Evolutionary conservation across 2,888 invertebrate species (phyloP).

Genomic region (Boloria euphrosyne): DNA sequence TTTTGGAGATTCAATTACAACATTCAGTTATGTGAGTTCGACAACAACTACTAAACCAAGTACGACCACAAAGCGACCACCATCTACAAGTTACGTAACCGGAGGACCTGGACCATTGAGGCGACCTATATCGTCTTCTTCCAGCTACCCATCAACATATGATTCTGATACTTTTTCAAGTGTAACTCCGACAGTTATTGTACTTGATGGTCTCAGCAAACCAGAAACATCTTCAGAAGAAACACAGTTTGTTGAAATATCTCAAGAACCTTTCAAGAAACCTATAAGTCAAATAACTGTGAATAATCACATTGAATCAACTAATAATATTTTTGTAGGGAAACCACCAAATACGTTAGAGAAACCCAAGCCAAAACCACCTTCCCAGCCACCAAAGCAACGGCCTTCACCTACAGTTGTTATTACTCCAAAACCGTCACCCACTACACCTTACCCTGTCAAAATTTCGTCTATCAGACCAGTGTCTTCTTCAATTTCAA

Average conservation of each 20-base stretch:
- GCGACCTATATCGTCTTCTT: conserved; percentile 67
- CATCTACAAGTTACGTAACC: conserved; percentile 76
- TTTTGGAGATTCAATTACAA: conserved; percentile 67
- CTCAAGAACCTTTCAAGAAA: conserved; percentile 78
- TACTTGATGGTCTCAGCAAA: conserved; percentile 64
- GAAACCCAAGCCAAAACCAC: conserved; percentile 63
- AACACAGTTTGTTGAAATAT: conserved; percentile 73
- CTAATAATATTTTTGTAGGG: conserved; percentile 75
- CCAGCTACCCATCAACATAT: conserved; percentile 57
- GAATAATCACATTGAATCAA: conserved; percentile 83
- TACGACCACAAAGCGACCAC: conserved; percentile 62
- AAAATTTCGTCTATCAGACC: conserved; percentile 52
- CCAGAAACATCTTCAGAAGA: conserved; percentile 56
- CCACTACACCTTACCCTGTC: conserved; percentile 66
- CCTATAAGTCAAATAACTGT: conserved; percentile 80
- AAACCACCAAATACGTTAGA: conserved; percentile 69
- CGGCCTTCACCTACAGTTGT: conserved; percentile 84
- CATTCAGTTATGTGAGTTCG: conserved; percentile 68
- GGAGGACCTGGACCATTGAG: conserved; percentile 71
- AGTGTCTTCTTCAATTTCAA: conserved; percentile 47
- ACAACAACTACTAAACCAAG: conserved; percentile 62
- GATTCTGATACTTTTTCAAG: conserved; percentile 72
- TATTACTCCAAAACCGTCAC: conserved; percentile 86
- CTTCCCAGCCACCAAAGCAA: conserved; percentile 57
- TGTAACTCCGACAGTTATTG: conserved; percentile 76